Conservation (phyloP, 2,797 vertebrate species). For the Pyrocephalus nanus region DNA sequence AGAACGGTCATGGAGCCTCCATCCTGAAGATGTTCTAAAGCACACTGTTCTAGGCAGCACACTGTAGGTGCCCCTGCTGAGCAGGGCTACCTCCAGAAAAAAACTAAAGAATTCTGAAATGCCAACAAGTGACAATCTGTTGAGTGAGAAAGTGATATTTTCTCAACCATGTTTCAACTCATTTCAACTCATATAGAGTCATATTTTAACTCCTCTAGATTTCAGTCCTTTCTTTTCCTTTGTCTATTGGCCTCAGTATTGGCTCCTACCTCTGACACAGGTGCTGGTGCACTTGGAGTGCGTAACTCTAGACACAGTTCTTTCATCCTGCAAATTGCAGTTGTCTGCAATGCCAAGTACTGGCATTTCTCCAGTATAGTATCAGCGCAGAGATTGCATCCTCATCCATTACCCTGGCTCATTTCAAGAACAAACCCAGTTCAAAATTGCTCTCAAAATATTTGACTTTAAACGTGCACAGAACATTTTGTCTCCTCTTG, state of each 20-base stretch:
- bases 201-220: not conserved
- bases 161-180: not conserved
- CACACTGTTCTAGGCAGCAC: not conserved
- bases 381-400: not conserved
- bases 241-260: not conserved
- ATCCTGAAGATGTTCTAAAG: not conserved
- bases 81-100: not conserved
- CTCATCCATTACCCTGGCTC: not conserved
- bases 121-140: not conserved
- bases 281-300: not conserved
- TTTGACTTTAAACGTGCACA: not conserved
- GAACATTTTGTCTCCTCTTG: not conserved
- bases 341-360: not conserved
- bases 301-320: not conserved
- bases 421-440: not conserved
- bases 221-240: not conserved
- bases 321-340: not conserved
- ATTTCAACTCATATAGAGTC: not conserved
- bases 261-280: not conserved
- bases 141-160: not conserved
- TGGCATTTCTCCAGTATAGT: not conserved
- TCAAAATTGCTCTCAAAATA: not conserved
- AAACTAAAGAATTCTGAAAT: not conserved
- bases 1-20: not conserved
- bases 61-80: not conserved